Conservation (phyloP, 2,113 vertebrate genomes). For the Puma concolor region DNA sequence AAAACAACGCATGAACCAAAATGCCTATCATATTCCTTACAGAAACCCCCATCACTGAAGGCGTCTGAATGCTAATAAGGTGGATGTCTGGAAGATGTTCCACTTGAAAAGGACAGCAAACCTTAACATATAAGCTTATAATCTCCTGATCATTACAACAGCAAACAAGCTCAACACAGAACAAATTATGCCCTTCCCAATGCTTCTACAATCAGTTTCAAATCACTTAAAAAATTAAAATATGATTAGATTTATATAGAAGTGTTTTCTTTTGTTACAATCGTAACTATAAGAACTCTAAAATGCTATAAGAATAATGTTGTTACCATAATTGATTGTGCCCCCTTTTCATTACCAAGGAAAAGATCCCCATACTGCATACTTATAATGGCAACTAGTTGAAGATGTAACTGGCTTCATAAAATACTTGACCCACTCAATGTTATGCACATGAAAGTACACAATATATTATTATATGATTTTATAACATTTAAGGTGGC, state of each 20-base stretch:
- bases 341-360: not conserved
- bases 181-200: not conserved
- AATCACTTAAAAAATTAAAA: not conserved
- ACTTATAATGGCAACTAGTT: not conserved
- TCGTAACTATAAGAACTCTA: not conserved
- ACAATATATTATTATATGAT: not conserved
- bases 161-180: not conserved
- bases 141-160: not conserved
- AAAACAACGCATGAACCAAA: slow-evolving; percentile 1
- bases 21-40: not conserved
- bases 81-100: not conserved
- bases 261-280: not conserved
- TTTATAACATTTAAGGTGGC: not conserved
- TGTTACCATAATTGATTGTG: not conserved
- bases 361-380: not conserved
- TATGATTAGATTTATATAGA: not conserved
- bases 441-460: not conserved
- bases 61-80: not conserved
- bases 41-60: not conserved
- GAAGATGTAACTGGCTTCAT: not conserved
- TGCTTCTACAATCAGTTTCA: not conserved
- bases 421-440: slow-evolving; percentile 15
- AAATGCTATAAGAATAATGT: slow-evolving; percentile 20
- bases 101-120: not conserved
- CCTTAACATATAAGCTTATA: not conserved